Base-by-base conservation (phyloP, 2,113 vertebrate species). In the Ceuthmochares aereus region DNA sequence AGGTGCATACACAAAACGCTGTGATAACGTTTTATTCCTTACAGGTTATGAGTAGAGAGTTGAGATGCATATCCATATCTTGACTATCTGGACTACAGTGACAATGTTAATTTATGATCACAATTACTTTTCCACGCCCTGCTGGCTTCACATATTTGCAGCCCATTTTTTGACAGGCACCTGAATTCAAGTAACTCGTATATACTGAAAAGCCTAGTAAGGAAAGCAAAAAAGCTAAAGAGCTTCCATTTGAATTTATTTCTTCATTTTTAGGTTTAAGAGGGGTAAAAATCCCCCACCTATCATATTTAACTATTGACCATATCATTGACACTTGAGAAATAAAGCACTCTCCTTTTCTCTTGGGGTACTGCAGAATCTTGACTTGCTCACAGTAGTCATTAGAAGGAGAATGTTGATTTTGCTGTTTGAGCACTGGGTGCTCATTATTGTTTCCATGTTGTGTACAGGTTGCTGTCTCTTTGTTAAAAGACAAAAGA, bases 401-500 rank as follows among this genome's bases (percentile, higher is more conserved):
- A 68, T 85, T 85, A 93, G 52, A 30, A 77, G 2, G 73, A 83
- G 64, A 94, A 64, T 36, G 85, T 94, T 86, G 75, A 75, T 92
- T 96, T 95, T 89, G 52, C 43, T 72, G 20, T 63, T 91, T 66
- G 63, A 72, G 58, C 54, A 51, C 29, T 54, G 45, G 32, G 47
- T 88, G 43, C 74, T 92, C 90, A 42, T 76, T 95, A 40, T 63
- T 81, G 74, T 83, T 27, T 54, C 52, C 60, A 51, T 86, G 23
- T 55, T 84, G 49, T 88, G 63, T 79, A 79, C 29, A 94, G 83
- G 62, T 88, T 94, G 47, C 69, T 85, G 49, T 74, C 56, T 77
- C 73, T 84, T 81, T 88, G 51, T 79, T 84, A 73, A 89, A 94
- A 87, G 78, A 88, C 84, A 94, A 92, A 95, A 60, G 64, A 89